A percentile compares a stretch with the other conserved stretches of the same genome.
phyloP scores from a whole-genome alignment of 2,113 vertebrate species.

The Oncorhynchus mykiss region DNA sequence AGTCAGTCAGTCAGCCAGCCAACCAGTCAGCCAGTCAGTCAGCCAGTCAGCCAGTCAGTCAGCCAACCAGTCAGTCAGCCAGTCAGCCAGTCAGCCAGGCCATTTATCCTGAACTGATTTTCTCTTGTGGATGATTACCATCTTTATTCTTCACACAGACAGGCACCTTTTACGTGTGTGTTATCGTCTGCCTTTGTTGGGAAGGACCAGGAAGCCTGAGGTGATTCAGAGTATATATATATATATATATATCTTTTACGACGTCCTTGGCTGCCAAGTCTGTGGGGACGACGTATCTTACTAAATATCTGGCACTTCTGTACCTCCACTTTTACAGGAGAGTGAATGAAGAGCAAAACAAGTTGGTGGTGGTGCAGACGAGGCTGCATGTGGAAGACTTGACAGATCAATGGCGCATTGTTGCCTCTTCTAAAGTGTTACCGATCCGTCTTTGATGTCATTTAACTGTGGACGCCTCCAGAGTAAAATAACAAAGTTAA shows the following conservation, averaged over 20 bases:
- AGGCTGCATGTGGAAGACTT: background rate
- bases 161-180: too few species aligned
- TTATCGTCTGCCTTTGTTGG: too few species aligned
- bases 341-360: background rate
- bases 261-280: background rate
- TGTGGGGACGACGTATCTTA: background rate
- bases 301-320: background rate
- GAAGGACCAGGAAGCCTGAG: background rate
- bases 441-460: background rate
- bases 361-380: background rate
- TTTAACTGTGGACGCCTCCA: slow-evolving; percentile 28
- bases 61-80: accelerated
- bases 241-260: too few species aligned
- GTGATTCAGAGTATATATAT: background rate
- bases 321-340: background rate
- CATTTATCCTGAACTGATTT: background rate
- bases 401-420: background rate
- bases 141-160: background rate
- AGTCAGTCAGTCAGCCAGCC: too few species aligned
- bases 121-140: background rate
- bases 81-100: too few species aligned
- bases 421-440: background rate
- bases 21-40: accelerated
- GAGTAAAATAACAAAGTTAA: slow-evolving; percentile 39
- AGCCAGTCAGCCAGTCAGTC: too few species aligned